Conservation (phyloP, 2,888 invertebrate species). For the Sisyra nigra region DNA sequence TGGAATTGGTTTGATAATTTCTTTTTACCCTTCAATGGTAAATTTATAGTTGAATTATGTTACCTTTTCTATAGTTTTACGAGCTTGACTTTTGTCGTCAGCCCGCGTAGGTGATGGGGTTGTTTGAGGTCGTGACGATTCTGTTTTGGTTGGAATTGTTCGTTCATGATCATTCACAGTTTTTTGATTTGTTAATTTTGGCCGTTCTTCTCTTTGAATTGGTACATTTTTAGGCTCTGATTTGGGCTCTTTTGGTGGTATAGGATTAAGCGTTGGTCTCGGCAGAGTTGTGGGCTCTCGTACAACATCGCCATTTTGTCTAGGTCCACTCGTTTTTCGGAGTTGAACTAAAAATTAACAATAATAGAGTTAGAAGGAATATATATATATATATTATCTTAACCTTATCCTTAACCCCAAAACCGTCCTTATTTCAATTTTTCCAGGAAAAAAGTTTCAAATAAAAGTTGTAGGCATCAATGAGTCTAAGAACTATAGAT, state of each 20-base stretch:
- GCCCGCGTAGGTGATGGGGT: background rate
- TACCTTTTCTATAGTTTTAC: constrained; percentile 7
- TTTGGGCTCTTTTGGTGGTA: constrained; percentile 2
- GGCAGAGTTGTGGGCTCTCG: constrained; percentile 6
- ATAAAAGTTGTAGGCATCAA: too few species aligned
- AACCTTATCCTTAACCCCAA: too few species aligned
- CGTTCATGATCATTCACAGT: background rate
- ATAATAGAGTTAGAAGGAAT: too few species aligned
- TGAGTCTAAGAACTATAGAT: too few species aligned
- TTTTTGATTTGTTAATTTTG: constrained; percentile 5
- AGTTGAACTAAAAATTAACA: background rate
- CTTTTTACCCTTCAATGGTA: too few species aligned
- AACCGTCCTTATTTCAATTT: too few species aligned
- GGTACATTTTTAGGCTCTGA: background rate
- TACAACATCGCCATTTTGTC: constrained; percentile 13
- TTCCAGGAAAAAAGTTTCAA: too few species aligned
- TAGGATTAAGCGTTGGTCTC: background rate
- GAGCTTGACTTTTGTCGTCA: constrained; percentile 2
- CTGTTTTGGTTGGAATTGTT: constrained; percentile 1
- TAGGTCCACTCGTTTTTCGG: constrained; percentile 14
- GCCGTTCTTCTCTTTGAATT: constrained; percentile 7
- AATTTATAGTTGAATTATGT: too few species aligned
- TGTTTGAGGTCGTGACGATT: background rate
- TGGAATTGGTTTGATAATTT: too few species aligned
- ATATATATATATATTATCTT: too few species aligned